These are phyloP conservation scores for Galaxea fascicularis DNA, from an alignment of 92 coral and sea anemone genomes.

Conservation along the genomic window DNA sequence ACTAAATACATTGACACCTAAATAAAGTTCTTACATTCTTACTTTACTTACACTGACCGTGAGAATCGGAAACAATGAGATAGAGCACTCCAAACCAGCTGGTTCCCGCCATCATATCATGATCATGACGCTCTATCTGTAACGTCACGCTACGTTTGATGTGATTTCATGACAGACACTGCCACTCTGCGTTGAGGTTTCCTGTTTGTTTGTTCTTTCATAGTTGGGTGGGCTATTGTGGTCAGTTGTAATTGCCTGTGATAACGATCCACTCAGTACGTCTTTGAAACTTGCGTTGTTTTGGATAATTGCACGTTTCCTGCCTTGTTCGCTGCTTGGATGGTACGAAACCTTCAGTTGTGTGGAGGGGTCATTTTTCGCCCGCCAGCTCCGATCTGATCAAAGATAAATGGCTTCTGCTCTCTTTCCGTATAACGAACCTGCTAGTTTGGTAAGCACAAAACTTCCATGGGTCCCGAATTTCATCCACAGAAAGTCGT, in stretches of 20 bases:
- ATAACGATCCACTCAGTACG: slow-evolving; percentile 8
- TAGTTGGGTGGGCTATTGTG: slow-evolving; percentile 14
- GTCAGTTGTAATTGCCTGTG: slow-evolving; percentile 33
- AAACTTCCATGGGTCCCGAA: neutral
- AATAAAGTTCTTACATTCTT: too few species aligned
- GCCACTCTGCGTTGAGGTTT: neutral
- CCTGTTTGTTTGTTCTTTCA: slow-evolving; percentile 14
- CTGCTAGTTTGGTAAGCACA: slow-evolving; percentile 16
- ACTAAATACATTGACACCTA: too few species aligned
- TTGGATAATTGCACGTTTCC: neutral
- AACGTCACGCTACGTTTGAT: neutral
- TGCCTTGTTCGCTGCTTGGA: neutral
- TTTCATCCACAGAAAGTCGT: slow-evolving; percentile 8
- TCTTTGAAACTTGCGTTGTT: neutral
- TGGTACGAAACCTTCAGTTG: neutral
- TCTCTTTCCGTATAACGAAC: neutral
- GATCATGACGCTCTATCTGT: too few species aligned
- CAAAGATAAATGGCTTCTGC: neutral
- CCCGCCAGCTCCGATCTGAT: neutral
- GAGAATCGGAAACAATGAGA: too few species aligned
- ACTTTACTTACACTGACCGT: too few species aligned
- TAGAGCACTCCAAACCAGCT: too few species aligned
- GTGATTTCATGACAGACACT: slow-evolving; percentile 22
- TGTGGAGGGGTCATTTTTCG: neutral
- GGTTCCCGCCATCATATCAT: neutral